Evolutionary conservation across 2,888 invertebrate species (phyloP).

Genomic region (Aspidiotus rigidus): DNA sequence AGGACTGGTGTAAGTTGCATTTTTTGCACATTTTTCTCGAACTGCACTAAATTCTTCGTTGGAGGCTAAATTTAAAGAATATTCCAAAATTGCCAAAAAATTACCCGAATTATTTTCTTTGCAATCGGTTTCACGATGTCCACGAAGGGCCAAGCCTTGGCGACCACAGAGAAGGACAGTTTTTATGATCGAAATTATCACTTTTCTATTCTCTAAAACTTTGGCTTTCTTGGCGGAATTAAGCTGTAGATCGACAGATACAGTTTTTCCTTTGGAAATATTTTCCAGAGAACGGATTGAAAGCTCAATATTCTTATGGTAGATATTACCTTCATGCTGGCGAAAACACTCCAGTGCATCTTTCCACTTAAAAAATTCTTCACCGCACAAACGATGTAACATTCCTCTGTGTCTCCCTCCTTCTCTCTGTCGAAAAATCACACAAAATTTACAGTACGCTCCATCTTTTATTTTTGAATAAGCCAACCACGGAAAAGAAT

Average conservation of each 20-base stretch:
- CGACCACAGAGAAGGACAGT: constrained; percentile 4
- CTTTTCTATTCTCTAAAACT: neutral
- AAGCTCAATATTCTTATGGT: constrained; percentile 10
- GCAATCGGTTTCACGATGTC: neutral
- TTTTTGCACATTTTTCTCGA: constrained; percentile 16
- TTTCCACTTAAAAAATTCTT: constrained; percentile 14
- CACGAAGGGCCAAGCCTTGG: neutral
- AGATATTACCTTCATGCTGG: constrained; percentile 10
- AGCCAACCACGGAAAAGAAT: neutral
- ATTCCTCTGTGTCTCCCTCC: constrained; percentile 1
- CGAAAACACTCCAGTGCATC: constrained; percentile 8
- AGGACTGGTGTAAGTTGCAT: constrained; percentile 36
- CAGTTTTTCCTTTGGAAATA: neutral
- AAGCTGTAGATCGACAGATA: neutral
- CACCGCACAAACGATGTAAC: neutral
- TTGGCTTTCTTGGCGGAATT: neutral
- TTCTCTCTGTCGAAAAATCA: neutral
- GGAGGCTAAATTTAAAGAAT: neutral
- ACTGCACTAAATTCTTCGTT: neutral
- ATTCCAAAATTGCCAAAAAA: constrained; percentile 5
- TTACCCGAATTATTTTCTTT: neutral
- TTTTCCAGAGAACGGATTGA: neutral
- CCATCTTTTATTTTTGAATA: neutral
- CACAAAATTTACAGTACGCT: constrained; percentile 1
- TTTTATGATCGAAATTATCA: constrained; percentile 1